Percentiles rank a stretch among this genome's conserved stretches.
These are phyloP conservation scores for Monarcha castaneiventris DNA, from an alignment of 2,113 vertebrate genomes.

Conservation along the genomic window DNA sequence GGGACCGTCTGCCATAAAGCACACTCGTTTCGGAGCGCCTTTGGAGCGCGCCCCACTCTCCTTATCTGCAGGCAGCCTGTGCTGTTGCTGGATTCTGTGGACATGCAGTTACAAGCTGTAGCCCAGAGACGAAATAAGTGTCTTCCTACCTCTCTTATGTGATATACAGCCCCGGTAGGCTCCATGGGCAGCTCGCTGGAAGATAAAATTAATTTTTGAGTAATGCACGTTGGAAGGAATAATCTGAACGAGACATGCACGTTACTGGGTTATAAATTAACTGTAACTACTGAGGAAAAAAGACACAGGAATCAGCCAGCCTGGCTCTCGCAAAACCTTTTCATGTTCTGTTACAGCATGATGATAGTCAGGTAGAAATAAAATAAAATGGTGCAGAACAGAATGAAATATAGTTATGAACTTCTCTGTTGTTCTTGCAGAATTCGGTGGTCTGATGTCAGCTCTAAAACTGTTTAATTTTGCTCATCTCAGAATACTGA, in stretches of 20 bases:
- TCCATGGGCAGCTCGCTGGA: conserved; percentile 28
- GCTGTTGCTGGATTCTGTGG: background rate
- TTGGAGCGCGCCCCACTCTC: accelerated
- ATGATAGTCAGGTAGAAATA: background rate
- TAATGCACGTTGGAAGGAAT: conserved; percentile 52
- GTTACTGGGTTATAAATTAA: conserved; percentile 56
- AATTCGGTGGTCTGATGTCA: background rate
- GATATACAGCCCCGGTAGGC: conserved; percentile 11
- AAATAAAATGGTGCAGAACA: background rate
- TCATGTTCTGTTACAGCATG: background rate
- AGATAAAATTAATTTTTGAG: conserved; percentile 68
- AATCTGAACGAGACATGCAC: conserved; percentile 36
- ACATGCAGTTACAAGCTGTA: background rate
- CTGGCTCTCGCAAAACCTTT: background rate
- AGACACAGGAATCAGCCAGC: background rate
- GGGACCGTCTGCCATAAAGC: background rate
- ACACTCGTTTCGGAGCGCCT: accelerated
- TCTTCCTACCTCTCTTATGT: background rate
- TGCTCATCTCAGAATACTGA: background rate
- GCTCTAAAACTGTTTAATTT: background rate
- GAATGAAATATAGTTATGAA: background rate
- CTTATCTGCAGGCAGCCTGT: background rate
- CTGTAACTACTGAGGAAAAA: conserved; percentile 31
- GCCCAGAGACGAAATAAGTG: conserved; percentile 25
- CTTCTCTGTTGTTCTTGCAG: background rate